phyloP scores from a whole-genome alignment of 2,113 vertebrate genomes.

The Grammomys dolichurus region DNA sequence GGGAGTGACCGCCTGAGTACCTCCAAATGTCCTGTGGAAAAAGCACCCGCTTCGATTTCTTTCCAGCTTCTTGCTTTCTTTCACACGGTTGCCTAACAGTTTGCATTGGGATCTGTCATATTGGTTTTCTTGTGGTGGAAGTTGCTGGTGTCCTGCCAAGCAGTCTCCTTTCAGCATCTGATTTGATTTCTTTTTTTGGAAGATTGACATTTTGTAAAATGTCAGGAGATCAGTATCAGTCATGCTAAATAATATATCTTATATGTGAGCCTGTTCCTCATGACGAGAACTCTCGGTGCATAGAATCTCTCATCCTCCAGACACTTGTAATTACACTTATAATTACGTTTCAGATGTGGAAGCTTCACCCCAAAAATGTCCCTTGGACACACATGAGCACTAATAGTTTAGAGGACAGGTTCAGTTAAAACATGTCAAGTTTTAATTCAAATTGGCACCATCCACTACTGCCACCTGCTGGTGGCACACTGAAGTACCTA shows the following conservation, averaged over 20 bases:
- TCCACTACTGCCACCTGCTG: conserved; percentile 59
- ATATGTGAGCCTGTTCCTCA: background rate
- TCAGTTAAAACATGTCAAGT: background rate
- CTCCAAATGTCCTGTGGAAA: background rate
- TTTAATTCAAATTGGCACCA: background rate
- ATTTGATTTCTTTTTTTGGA: background rate
- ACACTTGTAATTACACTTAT: background rate
- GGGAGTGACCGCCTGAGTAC: background rate
- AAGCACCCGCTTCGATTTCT: background rate
- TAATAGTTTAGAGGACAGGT: too few relatives aligned
- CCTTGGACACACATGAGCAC: background rate
- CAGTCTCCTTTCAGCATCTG: background rate
- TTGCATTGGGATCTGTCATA: background rate
- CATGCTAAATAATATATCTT: background rate
- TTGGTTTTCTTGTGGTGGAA: background rate
- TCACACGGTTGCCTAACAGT: background rate
- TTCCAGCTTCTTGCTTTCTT: background rate
- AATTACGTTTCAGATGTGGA: background rate
- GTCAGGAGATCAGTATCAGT: background rate
- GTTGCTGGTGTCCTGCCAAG: background rate
- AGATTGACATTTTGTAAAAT: background rate
- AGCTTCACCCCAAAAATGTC: background rate
- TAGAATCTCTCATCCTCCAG: background rate
- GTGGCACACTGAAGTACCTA: background rate
- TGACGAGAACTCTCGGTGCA: background rate